Evolutionary conservation across 2,797 vertebrate species (phyloP).

Genomic region (Zenarchopterus dispar): DNA sequence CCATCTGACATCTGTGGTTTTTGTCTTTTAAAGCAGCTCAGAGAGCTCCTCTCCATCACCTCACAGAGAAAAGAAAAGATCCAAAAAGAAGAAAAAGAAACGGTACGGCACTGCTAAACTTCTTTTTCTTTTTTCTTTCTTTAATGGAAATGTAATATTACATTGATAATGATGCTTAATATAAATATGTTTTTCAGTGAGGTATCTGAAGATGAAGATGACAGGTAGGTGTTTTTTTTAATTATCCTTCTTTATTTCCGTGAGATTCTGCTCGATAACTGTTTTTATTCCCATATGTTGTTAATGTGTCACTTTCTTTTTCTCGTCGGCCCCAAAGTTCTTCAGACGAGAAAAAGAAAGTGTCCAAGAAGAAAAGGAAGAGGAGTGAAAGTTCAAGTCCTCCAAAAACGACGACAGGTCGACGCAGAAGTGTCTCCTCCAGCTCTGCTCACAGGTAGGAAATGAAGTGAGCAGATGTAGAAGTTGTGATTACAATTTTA

Average conservation of each 20-base stretch:
- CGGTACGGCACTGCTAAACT: constrained; percentile 44
- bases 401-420: constrained; percentile 56
- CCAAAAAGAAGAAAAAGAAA: constrained; percentile 83
- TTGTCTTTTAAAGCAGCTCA: constrained; percentile 66
- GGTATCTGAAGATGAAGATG: constrained; percentile 65
- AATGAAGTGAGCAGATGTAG: too few relatives aligned
- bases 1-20: background rate
- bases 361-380: constrained; percentile 83
- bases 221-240: constrained; percentile 63
- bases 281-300: background rate
- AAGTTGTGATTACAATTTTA: too few relatives aligned
- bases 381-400: constrained; percentile 68
- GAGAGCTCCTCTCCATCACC: constrained; percentile 78
- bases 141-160: rapidly evolving
- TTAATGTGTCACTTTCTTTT: background rate
- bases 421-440: constrained; percentile 68
- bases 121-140: rapidly evolving
- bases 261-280: background rate
- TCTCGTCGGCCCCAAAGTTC: constrained; percentile 70
- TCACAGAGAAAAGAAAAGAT: constrained; percentile 78
- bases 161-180: background rate
- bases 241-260: background rate
- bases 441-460: constrained; percentile 73
- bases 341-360: constrained; percentile 81
- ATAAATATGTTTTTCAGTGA: constrained; percentile 69